phyloP scores from a whole-genome alignment of 2,113 vertebrate species.

The Atrichornis clamosus region DNA sequence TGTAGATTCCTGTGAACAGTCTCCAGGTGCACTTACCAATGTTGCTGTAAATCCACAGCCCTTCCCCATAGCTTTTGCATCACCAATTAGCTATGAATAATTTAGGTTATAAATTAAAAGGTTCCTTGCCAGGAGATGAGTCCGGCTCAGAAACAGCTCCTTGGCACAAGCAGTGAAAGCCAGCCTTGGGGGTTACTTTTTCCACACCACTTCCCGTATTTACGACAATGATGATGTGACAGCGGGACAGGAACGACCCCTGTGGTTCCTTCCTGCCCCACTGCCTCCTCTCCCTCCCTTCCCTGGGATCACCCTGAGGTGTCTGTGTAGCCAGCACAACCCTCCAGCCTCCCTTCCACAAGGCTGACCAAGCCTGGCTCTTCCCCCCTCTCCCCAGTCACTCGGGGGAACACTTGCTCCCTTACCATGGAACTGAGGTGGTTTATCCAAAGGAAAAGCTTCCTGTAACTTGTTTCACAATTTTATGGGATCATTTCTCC shows the following conservation, averaged over 20 bases:
- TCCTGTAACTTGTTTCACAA: background rate
- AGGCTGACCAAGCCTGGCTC: background rate
- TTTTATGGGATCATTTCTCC: background rate
- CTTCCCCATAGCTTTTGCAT: background rate
- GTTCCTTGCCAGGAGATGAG: background rate
- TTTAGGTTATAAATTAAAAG: background rate
- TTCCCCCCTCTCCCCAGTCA: background rate
- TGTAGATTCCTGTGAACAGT: background rate
- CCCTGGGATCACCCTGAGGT: background rate
- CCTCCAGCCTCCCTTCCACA: background rate
- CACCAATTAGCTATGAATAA: background rate
- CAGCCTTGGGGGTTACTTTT: background rate
- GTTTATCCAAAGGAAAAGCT: background rate
- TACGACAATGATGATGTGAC: background rate
- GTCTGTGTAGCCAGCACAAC: accelerated
- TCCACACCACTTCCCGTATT: background rate
- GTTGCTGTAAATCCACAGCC: background rate
- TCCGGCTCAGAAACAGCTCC: background rate
- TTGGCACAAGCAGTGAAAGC: background rate
- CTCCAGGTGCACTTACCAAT: background rate
- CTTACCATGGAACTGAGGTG: background rate
- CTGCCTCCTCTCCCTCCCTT: background rate
- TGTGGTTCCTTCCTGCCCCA: background rate
- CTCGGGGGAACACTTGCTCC: no score
- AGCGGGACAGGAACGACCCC: background rate